These are phyloP conservation scores for Xestobium rufovillosum DNA, from an alignment of 2,888 invertebrate genomes.

Conservation along the genomic window DNA sequence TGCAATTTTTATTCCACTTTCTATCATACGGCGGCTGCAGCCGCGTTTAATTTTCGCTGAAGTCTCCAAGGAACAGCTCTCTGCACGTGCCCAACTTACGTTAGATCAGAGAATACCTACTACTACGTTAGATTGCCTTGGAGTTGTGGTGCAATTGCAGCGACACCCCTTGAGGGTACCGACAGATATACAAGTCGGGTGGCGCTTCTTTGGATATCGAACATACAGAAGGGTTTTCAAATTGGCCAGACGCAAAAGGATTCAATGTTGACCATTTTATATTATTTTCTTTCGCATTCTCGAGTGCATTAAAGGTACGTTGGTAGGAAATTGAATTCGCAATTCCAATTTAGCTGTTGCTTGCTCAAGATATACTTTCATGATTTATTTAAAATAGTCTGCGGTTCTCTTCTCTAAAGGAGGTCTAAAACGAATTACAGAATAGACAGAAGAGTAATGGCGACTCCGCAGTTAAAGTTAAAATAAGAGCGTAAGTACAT, in stretches of 20 bases:
- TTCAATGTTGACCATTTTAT: constrained; percentile 27
- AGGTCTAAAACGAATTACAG: too few relatives aligned
- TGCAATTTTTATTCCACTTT: too few relatives aligned
- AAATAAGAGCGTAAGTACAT: too few relatives aligned
- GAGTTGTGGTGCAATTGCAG: constrained; percentile 2
- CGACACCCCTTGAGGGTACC: constrained; percentile 2
- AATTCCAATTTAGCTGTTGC: constrained; percentile 24
- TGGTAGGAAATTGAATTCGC: constrained; percentile 25
- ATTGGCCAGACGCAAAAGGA: constrained; percentile 20
- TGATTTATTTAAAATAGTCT: neutral
- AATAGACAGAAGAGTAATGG: too few relatives aligned
- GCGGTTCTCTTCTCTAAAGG: too few relatives aligned
- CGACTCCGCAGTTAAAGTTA: too few relatives aligned
- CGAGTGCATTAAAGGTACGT: constrained; percentile 24
- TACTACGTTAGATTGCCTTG: neutral
- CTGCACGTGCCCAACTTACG: constrained; percentile 3
- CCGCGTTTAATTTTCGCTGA: too few relatives aligned
- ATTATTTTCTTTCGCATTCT: constrained; percentile 21
- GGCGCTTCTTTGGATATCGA: constrained; percentile 16
- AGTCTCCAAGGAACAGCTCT: too few relatives aligned
- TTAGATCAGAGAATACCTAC: too few relatives aligned
- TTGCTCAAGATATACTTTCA: constrained; percentile 16
- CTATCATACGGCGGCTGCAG: too few relatives aligned
- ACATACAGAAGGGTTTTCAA: constrained; percentile 21
- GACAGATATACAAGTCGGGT: neutral